phyloP scores from a whole-genome alignment of 2,113 vertebrate genomes.

The Ramphastos sulfuratus region DNA sequence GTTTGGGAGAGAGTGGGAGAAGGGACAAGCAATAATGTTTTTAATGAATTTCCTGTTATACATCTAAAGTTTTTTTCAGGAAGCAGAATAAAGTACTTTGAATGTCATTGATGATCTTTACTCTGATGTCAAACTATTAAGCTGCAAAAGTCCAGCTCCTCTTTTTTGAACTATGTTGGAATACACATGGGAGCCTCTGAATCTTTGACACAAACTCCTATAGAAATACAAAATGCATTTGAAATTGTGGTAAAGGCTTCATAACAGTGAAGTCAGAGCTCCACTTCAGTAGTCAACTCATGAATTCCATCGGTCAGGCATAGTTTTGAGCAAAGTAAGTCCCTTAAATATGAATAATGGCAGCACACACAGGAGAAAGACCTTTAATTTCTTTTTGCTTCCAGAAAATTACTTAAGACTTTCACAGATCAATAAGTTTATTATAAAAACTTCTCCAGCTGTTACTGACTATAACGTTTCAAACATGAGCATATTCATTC shows the following conservation, averaged over 20 bases:
- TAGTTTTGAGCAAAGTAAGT: neutral
- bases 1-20: fast-evolving
- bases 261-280: neutral
- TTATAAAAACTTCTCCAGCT: neutral
- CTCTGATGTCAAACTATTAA: neutral
- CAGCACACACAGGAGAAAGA: neutral
- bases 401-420: neutral
- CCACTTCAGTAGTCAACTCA: neutral
- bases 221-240: neutral
- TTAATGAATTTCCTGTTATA: neutral
- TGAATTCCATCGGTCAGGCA: neutral
- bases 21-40: neutral
- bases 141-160: neutral
- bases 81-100: neutral
- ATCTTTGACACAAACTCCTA: neutral
- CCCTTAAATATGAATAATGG: neutral
- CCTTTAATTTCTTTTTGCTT: neutral
- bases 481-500: neutral
- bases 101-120: neutral
- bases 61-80: neutral
- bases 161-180: neutral
- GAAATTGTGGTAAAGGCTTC: neutral
- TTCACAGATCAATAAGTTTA: neutral
- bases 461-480: neutral
- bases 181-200: neutral